A percentile compares a stretch with the other conserved stretches of the same genome.
Conservation (phyloP, 2,888 invertebrate species). For the Xestia rhomboidea region DNA sequence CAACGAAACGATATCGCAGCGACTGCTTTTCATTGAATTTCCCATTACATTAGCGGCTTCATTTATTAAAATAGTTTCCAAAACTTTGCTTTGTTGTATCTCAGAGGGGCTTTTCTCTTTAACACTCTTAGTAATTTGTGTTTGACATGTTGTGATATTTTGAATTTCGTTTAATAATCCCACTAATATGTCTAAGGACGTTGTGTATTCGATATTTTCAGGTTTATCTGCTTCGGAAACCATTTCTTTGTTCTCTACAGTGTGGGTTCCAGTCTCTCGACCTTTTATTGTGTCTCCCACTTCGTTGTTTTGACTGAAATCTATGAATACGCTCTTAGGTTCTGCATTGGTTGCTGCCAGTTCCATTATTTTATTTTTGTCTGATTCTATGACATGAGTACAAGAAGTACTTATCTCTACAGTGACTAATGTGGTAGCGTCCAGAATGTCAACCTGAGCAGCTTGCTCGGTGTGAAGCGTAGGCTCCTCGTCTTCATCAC, state of each 20-base stretch:
- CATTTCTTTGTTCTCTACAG: conserved; percentile 26
- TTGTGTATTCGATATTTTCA: conserved; percentile 75
- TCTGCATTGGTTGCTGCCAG: neutral
- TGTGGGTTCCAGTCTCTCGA: conserved; percentile 4
- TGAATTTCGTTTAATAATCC: conserved; percentile 86
- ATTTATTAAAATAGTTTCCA: conserved; percentile 74
- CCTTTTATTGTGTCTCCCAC: neutral
- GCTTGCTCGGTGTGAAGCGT: conserved; percentile 32
- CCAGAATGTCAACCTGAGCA: conserved; percentile 39
- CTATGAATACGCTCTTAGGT: conserved; percentile 16
- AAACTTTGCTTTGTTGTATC: conserved; percentile 60
- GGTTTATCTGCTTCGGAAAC: conserved; percentile 23
- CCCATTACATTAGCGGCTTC: conserved; percentile 64
- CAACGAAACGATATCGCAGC: conserved; percentile 72
- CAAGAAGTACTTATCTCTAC: conserved; percentile 40
- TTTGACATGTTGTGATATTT: conserved; percentile 82
- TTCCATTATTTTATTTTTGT: conserved; percentile 9
- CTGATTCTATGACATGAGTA: conserved; percentile 3
- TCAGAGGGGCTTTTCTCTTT: conserved; percentile 50
- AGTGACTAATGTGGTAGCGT: conserved; percentile 19
- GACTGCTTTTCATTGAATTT: conserved; percentile 63
- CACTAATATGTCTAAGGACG: conserved; percentile 84
- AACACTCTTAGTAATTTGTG: conserved; percentile 67
- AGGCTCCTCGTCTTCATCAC: conserved; percentile 51
- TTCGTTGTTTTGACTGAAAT: conserved; percentile 32